Base-by-base conservation (phyloP, 1,140 invertebrate species). In the Drosophila obscura region DNA sequence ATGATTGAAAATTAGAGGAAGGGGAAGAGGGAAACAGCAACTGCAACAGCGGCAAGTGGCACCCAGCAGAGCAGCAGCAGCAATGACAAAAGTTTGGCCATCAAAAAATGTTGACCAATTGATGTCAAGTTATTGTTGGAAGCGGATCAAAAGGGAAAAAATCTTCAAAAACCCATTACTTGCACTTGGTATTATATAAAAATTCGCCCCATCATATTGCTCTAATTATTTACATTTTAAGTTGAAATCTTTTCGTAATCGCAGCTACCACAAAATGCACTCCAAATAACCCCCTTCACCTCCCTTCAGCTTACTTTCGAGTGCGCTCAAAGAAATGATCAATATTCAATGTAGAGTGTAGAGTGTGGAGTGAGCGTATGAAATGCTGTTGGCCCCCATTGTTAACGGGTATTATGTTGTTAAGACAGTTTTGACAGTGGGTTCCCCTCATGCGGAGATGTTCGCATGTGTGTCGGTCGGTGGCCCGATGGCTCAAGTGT, bases 351-450 rank as follows among this genome's bases (percentile, higher is more conserved):
- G 65, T 46, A 35, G 24, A 58, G 39, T 63, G 41, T 31, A 39
- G 67, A 50, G 41, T 31, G 35, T 16, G 43, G 28, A 43, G 13
- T 39, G 15, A 35, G 53, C 61, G 57, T 39, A 31, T 8, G 31
- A 31, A 31, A 31, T 9, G 8, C 31, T 31, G 39, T 59, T 45
- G 58, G 44, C 52, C 58, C 35, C 41, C 39, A 67, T 80, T 74
- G 51, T 75, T 61, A 74, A 35, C 71, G 80, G 80, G 80, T 83
- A 83, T 83, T 83, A 83, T 83, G 80, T 79, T 83, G 71, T 83
- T 78, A 83, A 79, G 80, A 67, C 80, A 57, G 56, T 75, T 83
- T 71, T 83, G 80, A 75, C 80, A 82, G 74, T 59, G 58, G 46
- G 43, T 64, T 63, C 62, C 53, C 64, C 60, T 28, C 41, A 22